A percentile compares a stretch with the other conserved stretches of the same genome.
phyloP scores from a whole-genome alignment of 1,140 invertebrate genomes.

The Formica selysi region DNA sequence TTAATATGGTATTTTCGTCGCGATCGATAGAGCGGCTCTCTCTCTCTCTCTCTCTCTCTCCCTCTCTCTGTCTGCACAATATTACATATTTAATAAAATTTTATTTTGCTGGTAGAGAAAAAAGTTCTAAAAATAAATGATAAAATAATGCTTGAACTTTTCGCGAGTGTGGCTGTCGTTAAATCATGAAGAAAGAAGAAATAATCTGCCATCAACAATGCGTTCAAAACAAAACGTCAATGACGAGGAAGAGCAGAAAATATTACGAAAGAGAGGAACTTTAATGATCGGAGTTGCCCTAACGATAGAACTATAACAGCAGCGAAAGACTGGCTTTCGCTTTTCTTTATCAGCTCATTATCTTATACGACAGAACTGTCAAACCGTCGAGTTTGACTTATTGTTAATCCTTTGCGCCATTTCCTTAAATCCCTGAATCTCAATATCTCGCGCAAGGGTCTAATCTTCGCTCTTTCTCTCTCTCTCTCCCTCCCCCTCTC shows the following conservation, averaged over 20 bases:
- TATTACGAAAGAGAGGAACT: constrained; percentile 61
- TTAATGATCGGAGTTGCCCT: constrained; percentile 71
- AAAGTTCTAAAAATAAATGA: not conserved
- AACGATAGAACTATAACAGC: constrained; percentile 41
- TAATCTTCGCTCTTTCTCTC: too few species aligned
- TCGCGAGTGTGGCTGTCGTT: not conserved
- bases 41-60: not conserved
- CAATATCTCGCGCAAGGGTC: not conserved
- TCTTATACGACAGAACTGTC: constrained; percentile 22
- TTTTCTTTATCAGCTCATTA: constrained; percentile 68
- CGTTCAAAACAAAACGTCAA: constrained; percentile 51
- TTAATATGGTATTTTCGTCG: constrained; percentile 46
- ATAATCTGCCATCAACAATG: constrained; percentile 41
- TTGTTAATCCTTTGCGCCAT: not conserved
- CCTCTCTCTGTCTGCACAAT: not conserved
- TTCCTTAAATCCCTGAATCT: constrained; percentile 9
- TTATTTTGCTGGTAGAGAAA: not conserved
- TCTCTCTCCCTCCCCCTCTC: too few species aligned
- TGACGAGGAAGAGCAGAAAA: constrained; percentile 53
- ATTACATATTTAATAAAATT: constrained; percentile 51
- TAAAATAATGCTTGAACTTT: not conserved
- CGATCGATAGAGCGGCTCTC: constrained; percentile 32
- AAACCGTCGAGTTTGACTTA: constrained; percentile 21
- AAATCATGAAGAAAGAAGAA: not conserved
- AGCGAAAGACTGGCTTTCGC: constrained; percentile 36